Evolutionary conservation across 1,140 invertebrate species (phyloP), one percentile per base, ranked within the genome.

Genomic region (Leptestheria dahalacensis): DNA sequence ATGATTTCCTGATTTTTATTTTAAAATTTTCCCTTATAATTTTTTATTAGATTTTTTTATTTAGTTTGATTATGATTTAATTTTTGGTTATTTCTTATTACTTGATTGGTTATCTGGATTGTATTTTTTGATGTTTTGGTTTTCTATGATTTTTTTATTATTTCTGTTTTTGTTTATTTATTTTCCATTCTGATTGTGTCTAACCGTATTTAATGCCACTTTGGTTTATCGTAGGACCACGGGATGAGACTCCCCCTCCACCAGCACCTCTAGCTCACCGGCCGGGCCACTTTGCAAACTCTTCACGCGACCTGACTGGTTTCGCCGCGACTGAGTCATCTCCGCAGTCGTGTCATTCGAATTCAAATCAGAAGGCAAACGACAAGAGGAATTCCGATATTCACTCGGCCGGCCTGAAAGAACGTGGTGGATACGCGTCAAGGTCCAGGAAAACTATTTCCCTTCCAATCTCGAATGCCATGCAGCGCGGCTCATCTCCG

Each of bases 231-330:
- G 26, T 25, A 55, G 53, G 53, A 55, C 20, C 53, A n/a, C 10
- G 24, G 53, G 29, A 29, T 29, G 53, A 26, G 20, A 55, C 53
- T 26, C 53, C 53, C 21, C 53, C 53, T 15, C 53, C 53, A 33
- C 53, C 53, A 20, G 53, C 53, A 26, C 53, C 53, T 24, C 28
- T 55, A 26, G 53, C 26, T n/a, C 53, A 55, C 33, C 53, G 53
- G 23, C 53, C 53, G 21, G 33, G 33, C 33, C 33, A 41, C 15
- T 41, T 41, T 41, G 33, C 33, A 15, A 41, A 41, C 15, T 41
- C 33, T 9, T 6, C 33, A 41, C 33, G 33, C 15, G 33, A 41
- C 33, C 15, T 41, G 33, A 41, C 33, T 15, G 33, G 33, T 41
- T 41, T 41, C 33, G 15, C 15, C 6, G 33, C 33, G 15, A 6